Evolutionary conservation across 2,113 vertebrate genomes (phyloP).

Genomic region (Heteronetta atricapilla): DNA sequence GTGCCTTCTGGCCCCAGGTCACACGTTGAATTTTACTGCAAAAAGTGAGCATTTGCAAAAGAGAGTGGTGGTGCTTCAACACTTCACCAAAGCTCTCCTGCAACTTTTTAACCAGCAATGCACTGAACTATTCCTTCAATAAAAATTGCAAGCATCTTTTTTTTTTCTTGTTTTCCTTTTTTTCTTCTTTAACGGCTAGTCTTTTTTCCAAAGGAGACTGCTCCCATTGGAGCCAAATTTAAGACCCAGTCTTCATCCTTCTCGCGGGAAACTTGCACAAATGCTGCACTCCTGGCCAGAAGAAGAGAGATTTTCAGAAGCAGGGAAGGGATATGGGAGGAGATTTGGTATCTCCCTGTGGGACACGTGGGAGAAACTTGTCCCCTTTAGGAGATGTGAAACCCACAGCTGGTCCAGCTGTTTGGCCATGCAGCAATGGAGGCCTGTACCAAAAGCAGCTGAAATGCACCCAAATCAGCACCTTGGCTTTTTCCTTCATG

Average conservation of each 20-base stretch:
- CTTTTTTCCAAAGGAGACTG: no score
- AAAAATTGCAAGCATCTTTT: neutral
- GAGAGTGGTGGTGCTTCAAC: neutral
- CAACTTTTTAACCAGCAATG: neutral
- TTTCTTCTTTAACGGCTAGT: neutral
- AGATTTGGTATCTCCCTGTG: no score
- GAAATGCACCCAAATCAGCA: neutral
- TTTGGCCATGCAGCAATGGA: neutral
- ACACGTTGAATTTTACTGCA: neutral
- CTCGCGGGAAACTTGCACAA: no score
- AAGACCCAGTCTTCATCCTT: no score
- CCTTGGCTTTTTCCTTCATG: neutral
- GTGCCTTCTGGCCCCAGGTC: neutral
- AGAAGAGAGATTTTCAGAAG: no score
- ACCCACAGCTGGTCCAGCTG: no score
- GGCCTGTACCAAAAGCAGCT: neutral
- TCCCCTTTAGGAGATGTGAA: no score
- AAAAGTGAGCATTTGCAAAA: neutral
- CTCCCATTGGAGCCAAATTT: no score
- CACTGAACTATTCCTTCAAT: neutral
- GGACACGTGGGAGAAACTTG: no score
- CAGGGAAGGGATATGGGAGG: no score
- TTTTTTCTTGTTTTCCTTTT: neutral
- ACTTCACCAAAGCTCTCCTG: neutral
- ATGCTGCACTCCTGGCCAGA: no score